These are phyloP conservation scores for Eptesicus fuscus DNA, from an alignment of 2,113 vertebrate genomes.

Conservation along the genomic window DNA sequence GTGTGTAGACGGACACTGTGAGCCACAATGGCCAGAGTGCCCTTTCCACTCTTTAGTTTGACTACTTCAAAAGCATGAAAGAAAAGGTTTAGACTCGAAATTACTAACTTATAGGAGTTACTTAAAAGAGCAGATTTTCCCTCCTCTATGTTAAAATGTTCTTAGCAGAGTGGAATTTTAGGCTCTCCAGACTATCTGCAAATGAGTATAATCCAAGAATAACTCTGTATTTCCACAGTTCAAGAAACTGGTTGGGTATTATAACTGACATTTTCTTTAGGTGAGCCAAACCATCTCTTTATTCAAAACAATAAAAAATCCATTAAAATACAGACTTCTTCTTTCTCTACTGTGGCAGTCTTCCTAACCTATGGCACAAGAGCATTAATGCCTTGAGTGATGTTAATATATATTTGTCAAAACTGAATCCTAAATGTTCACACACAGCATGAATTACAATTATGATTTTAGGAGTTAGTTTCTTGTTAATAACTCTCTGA, in stretches of 20 bases:
- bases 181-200: neutral
- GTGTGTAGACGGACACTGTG: too few relatives aligned
- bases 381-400: neutral
- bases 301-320: neutral
- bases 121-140: neutral
- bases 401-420: neutral
- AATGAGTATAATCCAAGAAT: neutral
- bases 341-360: neutral
- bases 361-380: neutral
- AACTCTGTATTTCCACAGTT: neutral
- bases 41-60: neutral
- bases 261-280: neutral
- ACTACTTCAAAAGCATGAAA: neutral
- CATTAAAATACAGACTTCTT: conserved; percentile 6
- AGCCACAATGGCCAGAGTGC: neutral
- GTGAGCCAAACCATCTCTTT: neutral
- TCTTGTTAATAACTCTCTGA: neutral
- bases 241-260: neutral
- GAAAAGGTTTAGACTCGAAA: neutral
- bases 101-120: neutral
- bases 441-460: neutral
- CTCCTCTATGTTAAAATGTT: neutral
- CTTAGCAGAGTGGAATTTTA: neutral
- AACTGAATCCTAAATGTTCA: neutral
- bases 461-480: neutral